These are phyloP conservation scores for Yponomeuta cagnagella DNA, from an alignment of 2,888 invertebrate genomes.

Conservation along the genomic window DNA sequence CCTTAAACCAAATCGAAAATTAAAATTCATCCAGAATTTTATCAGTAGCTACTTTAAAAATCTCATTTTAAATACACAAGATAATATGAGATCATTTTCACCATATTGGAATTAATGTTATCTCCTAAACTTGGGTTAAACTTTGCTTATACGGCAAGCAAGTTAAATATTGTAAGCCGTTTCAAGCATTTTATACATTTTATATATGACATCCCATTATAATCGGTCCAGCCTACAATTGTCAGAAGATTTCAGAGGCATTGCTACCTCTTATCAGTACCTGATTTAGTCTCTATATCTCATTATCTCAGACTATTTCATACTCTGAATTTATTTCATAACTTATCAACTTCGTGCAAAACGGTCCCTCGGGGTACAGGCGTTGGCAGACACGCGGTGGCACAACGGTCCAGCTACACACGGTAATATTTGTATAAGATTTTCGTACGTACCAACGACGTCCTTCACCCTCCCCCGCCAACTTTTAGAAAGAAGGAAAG, in stretches of 20 bases:
- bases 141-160: neutral
- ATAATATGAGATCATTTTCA: constrained; percentile 12
- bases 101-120: constrained; percentile 7
- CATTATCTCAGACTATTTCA: no score
- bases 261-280: no score
- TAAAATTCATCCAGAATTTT: neutral
- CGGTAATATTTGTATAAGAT: no score
- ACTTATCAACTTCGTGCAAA: no score
- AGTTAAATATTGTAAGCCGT: neutral
- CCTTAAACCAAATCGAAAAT: neutral
- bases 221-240: neutral
- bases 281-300: no score
- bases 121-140: neutral
- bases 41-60: neutral
- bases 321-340: no score
- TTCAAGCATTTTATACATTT: neutral
- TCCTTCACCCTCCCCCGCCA: no score
- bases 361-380: no score
- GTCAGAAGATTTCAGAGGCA: no score
- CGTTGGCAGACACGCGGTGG: no score
- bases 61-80: neutral
- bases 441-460: no score
- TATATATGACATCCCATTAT: neutral
- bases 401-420: no score
- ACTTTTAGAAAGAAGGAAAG: neutral